These are phyloP conservation scores for Bujurquina vittata DNA, from an alignment of 2,113 vertebrate genomes.

Conservation along the genomic window DNA sequence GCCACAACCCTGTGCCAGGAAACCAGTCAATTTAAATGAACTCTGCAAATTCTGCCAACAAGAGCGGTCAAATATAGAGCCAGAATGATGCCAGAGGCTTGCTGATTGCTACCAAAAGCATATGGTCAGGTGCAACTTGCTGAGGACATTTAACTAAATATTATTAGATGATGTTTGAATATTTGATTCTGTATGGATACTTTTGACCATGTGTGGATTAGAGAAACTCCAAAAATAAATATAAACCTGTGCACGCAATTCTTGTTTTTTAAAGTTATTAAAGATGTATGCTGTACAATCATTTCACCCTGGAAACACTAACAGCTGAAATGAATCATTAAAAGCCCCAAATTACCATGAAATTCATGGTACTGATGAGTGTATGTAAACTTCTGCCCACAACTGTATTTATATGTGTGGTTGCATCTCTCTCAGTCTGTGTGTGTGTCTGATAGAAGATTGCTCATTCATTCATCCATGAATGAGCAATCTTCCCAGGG, in stretches of 20 bases:
- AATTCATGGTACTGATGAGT: not conserved
- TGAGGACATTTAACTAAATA: not conserved
- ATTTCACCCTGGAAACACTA: not conserved
- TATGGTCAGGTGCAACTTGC: no score
- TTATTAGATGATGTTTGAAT: not conserved
- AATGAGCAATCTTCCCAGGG: not conserved
- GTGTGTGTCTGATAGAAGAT: not conserved
- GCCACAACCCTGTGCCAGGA: no score
- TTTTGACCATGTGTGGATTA: not conserved
- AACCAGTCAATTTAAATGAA: no score
- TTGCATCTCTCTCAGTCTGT: not conserved
- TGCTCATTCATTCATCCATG: not conserved
- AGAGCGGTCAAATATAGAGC: no score
- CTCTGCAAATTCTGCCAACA: no score
- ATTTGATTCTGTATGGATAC: not conserved
- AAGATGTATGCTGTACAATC: not conserved
- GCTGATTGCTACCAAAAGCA: no score
- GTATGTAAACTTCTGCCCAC: not conserved
- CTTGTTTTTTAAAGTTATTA: not conserved
- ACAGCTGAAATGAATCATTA: not conserved
- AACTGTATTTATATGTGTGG: not conserved
- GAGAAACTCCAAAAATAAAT: not conserved
- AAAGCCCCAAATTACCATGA: not conserved
- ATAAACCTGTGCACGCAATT: not conserved
- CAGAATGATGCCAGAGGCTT: no score